Evolutionary conservation across 2,113 vertebrate genomes (phyloP).

Genomic region (Promerops cafer): DNA sequence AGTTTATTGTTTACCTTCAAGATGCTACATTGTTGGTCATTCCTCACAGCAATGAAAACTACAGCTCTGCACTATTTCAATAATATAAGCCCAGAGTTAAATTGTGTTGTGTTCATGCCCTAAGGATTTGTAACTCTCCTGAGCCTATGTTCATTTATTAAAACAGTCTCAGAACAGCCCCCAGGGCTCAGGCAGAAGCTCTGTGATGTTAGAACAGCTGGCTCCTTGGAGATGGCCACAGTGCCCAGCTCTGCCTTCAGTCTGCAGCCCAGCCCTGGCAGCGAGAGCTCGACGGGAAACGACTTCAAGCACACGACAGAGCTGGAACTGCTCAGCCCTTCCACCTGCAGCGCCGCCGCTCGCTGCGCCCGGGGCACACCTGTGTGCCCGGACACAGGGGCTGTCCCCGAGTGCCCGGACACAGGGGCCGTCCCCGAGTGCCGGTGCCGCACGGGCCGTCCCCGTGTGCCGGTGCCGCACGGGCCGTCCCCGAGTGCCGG

Average conservation of each 20-base stretch:
- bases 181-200: not conserved
- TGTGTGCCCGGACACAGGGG: rapidly evolving
- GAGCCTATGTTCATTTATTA: not conserved
- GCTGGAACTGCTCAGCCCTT: not conserved
- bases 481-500: not conserved
- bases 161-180: not conserved
- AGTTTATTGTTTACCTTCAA: not conserved
- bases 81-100: not conserved
- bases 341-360: not conserved
- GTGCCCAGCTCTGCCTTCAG: not conserved
- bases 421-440: not conserved
- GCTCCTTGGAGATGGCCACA: not conserved
- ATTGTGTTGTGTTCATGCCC: not conserved
- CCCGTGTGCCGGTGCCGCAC: not conserved
- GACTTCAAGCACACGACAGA: rapidly evolving
- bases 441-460: not conserved
- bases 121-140: not conserved
- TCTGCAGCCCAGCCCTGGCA: not conserved
- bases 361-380: not conserved
- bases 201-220: too few species aligned
- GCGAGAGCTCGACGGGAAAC: not conserved
- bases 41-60: not conserved
- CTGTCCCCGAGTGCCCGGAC: not conserved
- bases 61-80: not conserved
- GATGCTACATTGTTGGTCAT: not conserved